These are phyloP conservation scores for Nycticebus coucang DNA, from an alignment of 2,113 vertebrate species.

Conservation along the genomic window DNA sequence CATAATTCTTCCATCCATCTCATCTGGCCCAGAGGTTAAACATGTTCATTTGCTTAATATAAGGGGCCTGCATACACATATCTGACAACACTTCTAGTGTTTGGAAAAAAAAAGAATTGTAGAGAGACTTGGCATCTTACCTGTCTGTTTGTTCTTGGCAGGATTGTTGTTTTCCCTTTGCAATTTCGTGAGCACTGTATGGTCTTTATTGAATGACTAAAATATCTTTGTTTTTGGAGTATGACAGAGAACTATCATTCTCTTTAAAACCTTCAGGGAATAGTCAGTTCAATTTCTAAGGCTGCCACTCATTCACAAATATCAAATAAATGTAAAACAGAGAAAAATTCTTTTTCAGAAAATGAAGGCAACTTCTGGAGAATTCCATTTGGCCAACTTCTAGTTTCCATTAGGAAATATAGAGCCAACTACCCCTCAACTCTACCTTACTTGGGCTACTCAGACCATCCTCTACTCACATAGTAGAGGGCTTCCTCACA, in stretches of 20 bases:
- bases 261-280: neutral
- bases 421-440: neutral
- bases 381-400: neutral
- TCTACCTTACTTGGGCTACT: neutral
- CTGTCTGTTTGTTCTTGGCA: constrained; percentile 39
- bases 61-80: neutral
- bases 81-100: constrained; percentile 45
- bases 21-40: constrained; percentile 67
- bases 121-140: constrained; percentile 30
- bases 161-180: constrained; percentile 47
- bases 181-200: constrained; percentile 42
- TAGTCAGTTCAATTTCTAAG: constrained; percentile 43
- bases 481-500: neutral
- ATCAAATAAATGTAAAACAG: constrained; percentile 41
- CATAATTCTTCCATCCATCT: constrained; percentile 34
- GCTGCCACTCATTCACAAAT: constrained; percentile 38
- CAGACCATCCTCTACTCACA: neutral
- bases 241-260: constrained; percentile 5
- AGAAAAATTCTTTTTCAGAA: neutral
- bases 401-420: constrained; percentile 13
- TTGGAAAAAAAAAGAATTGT: neutral
- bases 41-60: constrained; percentile 62
- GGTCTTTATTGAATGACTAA: constrained; percentile 49
- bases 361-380: constrained; percentile 17
- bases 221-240: constrained; percentile 1